Percentiles rank a stretch among this genome's conserved stretches.
These are phyloP conservation scores for Apotomis turbidana DNA, from an alignment of 2,888 invertebrate genomes.

Conservation along the genomic window DNA sequence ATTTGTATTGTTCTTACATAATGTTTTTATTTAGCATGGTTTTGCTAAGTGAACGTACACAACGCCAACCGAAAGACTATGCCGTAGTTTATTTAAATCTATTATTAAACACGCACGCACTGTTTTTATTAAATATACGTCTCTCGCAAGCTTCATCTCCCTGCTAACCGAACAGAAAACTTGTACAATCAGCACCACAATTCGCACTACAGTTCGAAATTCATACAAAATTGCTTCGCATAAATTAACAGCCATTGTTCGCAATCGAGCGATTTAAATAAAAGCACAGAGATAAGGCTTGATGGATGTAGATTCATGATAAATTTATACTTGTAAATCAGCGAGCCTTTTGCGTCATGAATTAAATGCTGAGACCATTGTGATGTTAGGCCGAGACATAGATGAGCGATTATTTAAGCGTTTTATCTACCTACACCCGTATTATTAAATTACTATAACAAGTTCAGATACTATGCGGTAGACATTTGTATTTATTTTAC, in stretches of 20 bases:
- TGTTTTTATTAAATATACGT: background rate
- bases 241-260: conserved; percentile 37
- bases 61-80: no score
- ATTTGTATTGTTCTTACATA: no score
- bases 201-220: conserved; percentile 28
- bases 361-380: conserved; percentile 10
- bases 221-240: conserved; percentile 35
- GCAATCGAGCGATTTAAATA: conserved; percentile 38
- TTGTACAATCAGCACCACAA: conserved; percentile 34
- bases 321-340: conserved; percentile 38
- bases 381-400: no score
- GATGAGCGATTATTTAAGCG: no score
- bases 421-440: no score
- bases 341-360: conserved; percentile 26
- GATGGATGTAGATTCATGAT: conserved; percentile 42
- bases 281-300: conserved; percentile 37
- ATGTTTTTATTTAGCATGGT: no score
- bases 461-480: no score
- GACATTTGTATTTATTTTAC: no score
- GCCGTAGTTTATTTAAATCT: no score
- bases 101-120: no score
- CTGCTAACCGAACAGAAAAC: conserved; percentile 23
- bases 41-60: no score
- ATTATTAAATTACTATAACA: no score
- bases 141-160: conserved; percentile 13